A percentile compares a stretch with the other conserved stretches of the same genome.
These are phyloP conservation scores for Gallinago nigripennis DNA, from an alignment of 2,797 vertebrate species.

Conservation along the genomic window DNA sequence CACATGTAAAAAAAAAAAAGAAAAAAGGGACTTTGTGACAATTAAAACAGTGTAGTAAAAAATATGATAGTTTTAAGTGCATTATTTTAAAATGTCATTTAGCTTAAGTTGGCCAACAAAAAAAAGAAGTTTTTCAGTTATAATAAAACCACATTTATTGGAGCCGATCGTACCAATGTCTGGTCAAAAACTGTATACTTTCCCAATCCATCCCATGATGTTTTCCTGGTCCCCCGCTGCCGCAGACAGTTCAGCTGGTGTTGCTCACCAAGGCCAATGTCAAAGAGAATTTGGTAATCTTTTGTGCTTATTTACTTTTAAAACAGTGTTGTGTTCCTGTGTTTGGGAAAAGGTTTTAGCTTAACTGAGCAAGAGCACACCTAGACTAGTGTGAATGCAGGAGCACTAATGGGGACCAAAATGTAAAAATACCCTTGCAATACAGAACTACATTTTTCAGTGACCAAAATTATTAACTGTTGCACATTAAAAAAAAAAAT, in stretches of 20 bases:
- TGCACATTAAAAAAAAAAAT: not conserved
- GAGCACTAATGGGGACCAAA: not conserved
- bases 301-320: slow-evolving; percentile 81
- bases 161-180: slow-evolving; percentile 99
- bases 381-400: slow-evolving; percentile 27
- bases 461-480: not conserved
- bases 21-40: slow-evolving; percentile 69
- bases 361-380: slow-evolving; percentile 85
- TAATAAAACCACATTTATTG: slow-evolving; percentile 99
- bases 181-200: slow-evolving; percentile 99
- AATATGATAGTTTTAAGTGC: slow-evolving; percentile 70
- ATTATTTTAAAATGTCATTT: slow-evolving; percentile 78
- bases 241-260: slow-evolving; percentile 99
- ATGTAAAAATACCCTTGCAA: not conserved
- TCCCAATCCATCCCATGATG: slow-evolving; percentile 99
- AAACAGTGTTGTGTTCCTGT: slow-evolving; percentile 81
- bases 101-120: slow-evolving; percentile 89
- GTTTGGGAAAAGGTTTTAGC: slow-evolving; percentile 81
- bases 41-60: slow-evolving; percentile 77
- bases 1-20: not conserved
- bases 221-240: slow-evolving; percentile 99
- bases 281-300: slow-evolving; percentile 92
- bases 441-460: not conserved
- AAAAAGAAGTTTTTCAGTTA: slow-evolving; percentile 87
- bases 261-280: slow-evolving; percentile 99